Base-by-base conservation (phyloP, 2,888 invertebrate genomes). In the Torymus auratus region DNA sequence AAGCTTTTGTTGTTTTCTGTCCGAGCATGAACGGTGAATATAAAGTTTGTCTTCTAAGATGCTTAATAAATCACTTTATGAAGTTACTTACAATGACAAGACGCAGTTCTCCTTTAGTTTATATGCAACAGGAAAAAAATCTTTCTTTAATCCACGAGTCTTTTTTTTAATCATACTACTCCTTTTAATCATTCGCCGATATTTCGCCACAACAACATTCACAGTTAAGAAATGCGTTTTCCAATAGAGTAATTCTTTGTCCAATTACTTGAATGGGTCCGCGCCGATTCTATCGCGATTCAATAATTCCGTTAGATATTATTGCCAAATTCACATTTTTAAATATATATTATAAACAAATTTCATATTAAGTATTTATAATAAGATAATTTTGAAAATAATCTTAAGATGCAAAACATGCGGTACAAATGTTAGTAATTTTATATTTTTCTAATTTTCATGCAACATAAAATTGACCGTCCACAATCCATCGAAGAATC, bases 41-140 rank as follows among this genome's bases (percentile, higher is more conserved):
- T 41, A 41, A 41, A 41, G 7, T 68, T 69, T 71, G 14, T 72
- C 76, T 60, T 77, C 74, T 78, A 81, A 41, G 41, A 78, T 72
- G 61, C 23, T 68, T 72, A 53, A 76, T 65, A 76, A 28, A 74
- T 80, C 77, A 80, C 67, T 78, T 68, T 60, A 61, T 78, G 15
- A 64, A 72, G 56, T 82, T 82, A 82, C 82, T 82, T 82, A 82
- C 82, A 81, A 80, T 70, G 71, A 75, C 23, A 75, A 82, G 78
- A 62, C 64, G 78, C n/a, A 65, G 75, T 64, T 82, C 75, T 81
- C 82, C 81, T 78, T 41, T 81, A 78, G 78, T 77, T 78, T 68
- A 82, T 81, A 81, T 78, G 82, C 82, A 82, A 82, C 76, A 75
- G 61, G 80, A 81, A 80, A 80, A 77, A 81, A 70, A 61, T 80